Percentiles rank a stretch among this genome's conserved stretches.
Conservation (phyloP, 2,113 vertebrate genomes). For the Carettochelys insculpta region DNA sequence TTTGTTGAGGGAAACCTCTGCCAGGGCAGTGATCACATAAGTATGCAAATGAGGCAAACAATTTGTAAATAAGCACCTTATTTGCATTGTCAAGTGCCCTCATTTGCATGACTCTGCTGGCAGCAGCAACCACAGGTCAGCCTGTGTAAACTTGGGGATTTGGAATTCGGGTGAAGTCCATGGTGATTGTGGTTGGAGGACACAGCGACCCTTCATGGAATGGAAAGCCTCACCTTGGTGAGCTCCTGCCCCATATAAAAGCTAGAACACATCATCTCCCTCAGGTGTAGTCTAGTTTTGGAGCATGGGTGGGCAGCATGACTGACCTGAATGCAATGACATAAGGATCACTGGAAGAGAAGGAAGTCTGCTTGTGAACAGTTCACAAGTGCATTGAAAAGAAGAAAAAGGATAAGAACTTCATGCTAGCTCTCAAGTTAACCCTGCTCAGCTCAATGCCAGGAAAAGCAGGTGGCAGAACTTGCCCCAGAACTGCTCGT, state of each 20-base stretch:
- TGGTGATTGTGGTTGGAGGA: background rate
- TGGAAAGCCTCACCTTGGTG: slow-evolving; percentile 82
- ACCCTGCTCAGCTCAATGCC: no score
- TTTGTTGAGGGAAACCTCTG: no score
- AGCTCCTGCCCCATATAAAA: slow-evolving; percentile 88
- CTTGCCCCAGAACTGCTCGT: background rate
- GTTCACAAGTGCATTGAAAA: background rate
- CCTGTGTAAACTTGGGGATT: background rate
- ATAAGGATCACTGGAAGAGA: slow-evolving; percentile 86
- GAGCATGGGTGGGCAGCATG: slow-evolving; percentile 84
- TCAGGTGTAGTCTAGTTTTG: slow-evolving; percentile 75
- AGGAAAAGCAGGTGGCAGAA: background rate
- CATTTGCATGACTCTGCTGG: no score
- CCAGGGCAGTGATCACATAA: no score
- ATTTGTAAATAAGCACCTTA: no score
- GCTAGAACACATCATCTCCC: slow-evolving; percentile 92
- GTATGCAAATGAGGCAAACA: no score
- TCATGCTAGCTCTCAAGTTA: background rate
- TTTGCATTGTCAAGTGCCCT: no score
- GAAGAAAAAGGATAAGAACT: background rate
- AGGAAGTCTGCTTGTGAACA: background rate
- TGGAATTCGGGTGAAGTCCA: background rate
- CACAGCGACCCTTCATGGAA: background rate
- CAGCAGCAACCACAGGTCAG: background rate
- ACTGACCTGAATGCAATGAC: slow-evolving; percentile 93